Percentiles rank a stretch among this genome's conserved stretches.
Evolutionary conservation across 92 coral and sea anemone species (phyloP).

Genomic region (Ricordea florida): DNA sequence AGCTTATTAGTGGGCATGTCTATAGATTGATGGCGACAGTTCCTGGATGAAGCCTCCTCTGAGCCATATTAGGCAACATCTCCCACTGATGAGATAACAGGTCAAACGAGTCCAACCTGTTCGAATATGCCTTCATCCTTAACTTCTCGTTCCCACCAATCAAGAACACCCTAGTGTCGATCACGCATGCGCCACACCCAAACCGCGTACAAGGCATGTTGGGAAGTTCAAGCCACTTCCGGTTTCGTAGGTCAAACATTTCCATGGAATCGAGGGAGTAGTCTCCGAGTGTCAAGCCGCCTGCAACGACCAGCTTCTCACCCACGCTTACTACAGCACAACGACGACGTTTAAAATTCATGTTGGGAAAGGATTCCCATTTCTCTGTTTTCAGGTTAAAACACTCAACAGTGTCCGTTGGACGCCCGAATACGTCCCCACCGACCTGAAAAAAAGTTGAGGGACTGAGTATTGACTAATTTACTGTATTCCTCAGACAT

Average conservation of each 20-base stretch:
- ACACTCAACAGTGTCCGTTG: slow-evolving; percentile 60
- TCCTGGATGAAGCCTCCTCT: slow-evolving; percentile 59
- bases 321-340: slow-evolving; percentile 71
- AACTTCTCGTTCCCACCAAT: slow-evolving; percentile 78
- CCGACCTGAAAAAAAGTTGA: slow-evolving; percentile 45
- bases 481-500: too few species aligned
- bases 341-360: slow-evolving; percentile 74
- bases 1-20: not conserved
- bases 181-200: slow-evolving; percentile 74
- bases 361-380: slow-evolving; percentile 71
- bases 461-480: not conserved
- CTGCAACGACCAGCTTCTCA: slow-evolving; percentile 73
- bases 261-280: slow-evolving; percentile 75
- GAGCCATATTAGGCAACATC: slow-evolving; percentile 59
- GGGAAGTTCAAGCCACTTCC: slow-evolving; percentile 81
- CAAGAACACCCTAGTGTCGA: slow-evolving; percentile 60
- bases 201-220: slow-evolving; percentile 82
- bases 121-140: slow-evolving; percentile 71
- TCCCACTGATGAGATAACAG: slow-evolving; percentile 65
- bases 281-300: slow-evolving; percentile 72
- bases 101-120: slow-evolving; percentile 72
- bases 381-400: slow-evolving; percentile 74
- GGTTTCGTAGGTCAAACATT: slow-evolving; percentile 80
- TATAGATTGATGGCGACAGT: slow-evolving; percentile 47
- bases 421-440: slow-evolving; percentile 70